phyloP scores from a whole-genome alignment of 2,888 invertebrate species.

The Notodonta dromedarius region DNA sequence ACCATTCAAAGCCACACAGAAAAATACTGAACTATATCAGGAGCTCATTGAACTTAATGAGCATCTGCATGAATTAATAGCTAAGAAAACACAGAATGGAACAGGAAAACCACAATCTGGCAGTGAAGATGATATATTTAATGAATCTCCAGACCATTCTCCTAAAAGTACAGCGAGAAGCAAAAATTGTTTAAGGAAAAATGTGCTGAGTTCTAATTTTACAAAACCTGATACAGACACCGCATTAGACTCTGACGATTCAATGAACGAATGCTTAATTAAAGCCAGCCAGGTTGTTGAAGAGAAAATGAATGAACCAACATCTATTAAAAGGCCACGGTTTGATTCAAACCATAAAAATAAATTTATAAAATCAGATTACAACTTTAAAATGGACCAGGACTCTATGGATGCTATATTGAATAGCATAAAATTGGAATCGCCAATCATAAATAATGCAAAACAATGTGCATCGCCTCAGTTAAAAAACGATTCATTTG shows the following conservation, averaged over 20 bases:
- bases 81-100: slow-evolving; percentile 49
- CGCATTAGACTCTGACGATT: slow-evolving; percentile 78
- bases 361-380: slow-evolving; percentile 35
- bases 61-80: slow-evolving; percentile 68
- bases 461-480: slow-evolving; percentile 60
- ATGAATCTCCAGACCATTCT: slow-evolving; percentile 63
- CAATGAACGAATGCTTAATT: slow-evolving; percentile 78
- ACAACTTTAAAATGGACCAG: slow-evolving; percentile 61
- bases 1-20: slow-evolving; percentile 56
- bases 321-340: slow-evolving; percentile 51
- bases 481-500: slow-evolving; percentile 78
- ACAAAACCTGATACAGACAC: slow-evolving; percentile 65
- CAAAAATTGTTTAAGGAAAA: slow-evolving; percentile 67
- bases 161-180: slow-evolving; percentile 62
- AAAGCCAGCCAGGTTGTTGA: slow-evolving; percentile 79
- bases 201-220: slow-evolving; percentile 75
- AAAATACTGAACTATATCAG: slow-evolving; percentile 69
- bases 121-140: slow-evolving; percentile 74
- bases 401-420: slow-evolving; percentile 75
- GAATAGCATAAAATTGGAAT: slow-evolving; percentile 67
- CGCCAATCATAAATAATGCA: slow-evolving; percentile 55
- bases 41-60: slow-evolving; percentile 75
- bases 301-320: slow-evolving; percentile 59
- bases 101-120: slow-evolving; percentile 56
- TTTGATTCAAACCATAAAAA: slow-evolving; percentile 37